Evolutionary conservation across 2,113 vertebrate genomes (phyloP).

Genomic region (Pedionomus torquatus): DNA sequence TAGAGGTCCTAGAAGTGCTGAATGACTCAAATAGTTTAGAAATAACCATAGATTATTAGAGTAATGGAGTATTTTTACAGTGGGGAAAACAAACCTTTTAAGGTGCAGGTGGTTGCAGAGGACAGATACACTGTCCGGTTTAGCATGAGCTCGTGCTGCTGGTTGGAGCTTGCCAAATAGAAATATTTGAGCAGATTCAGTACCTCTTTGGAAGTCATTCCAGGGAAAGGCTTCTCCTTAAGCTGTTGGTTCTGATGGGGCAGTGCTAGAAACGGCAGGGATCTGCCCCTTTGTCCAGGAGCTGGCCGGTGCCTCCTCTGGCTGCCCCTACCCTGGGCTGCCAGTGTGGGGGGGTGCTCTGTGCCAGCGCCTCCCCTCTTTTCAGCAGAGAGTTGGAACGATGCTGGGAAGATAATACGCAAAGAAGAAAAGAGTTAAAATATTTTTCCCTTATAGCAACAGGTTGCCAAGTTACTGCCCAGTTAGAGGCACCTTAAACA

Average conservation of each 20-base stretch:
- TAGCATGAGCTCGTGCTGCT: not conserved
- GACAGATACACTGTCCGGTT: fast-evolving
- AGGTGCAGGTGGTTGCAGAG: not conserved
- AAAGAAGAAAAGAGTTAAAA: not conserved
- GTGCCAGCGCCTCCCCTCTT: not conserved
- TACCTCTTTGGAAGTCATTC: not conserved
- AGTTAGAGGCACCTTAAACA: not conserved
- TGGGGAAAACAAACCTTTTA: fast-evolving
- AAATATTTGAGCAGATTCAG: not conserved
- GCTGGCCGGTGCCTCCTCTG: not conserved
- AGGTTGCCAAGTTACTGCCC: not conserved
- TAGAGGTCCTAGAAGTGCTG: not conserved
- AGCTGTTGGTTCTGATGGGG: not conserved
- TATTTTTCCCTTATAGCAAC: not conserved
- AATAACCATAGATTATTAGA: not conserved
- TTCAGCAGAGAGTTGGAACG: not conserved
- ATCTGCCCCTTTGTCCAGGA: not conserved
- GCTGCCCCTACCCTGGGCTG: not conserved
- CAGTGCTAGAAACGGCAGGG: not conserved
- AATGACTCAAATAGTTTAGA: not conserved
- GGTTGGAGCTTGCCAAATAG: not conserved
- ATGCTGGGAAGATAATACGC: not conserved
- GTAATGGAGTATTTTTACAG: not conserved
- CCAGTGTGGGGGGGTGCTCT: not conserved
- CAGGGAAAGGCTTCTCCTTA: not conserved